Conservation (phyloP, 2,797 vertebrate genomes). For the Cynopterus sphinx region DNA sequence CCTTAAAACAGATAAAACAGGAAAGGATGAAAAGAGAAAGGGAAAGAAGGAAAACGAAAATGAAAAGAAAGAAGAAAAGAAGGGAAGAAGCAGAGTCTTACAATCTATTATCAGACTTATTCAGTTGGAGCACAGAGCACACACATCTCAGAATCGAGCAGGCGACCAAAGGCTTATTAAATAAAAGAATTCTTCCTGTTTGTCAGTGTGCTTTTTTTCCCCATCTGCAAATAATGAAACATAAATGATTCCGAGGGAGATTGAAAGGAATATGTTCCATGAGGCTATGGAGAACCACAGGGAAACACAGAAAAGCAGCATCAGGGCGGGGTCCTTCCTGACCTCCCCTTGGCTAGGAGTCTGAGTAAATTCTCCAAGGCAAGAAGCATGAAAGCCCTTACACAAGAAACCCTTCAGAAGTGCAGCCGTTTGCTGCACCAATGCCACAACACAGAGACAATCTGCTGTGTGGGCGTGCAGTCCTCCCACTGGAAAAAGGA, state of each 20-base stretch:
- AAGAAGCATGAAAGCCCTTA: constrained; percentile 78
- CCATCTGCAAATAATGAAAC: constrained; percentile 62
- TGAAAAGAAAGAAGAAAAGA: constrained; percentile 54
- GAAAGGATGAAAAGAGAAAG: background rate
- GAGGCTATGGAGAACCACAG: constrained; percentile 28
- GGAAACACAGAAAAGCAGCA: background rate
- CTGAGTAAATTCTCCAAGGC: constrained; percentile 73
- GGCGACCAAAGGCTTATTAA: background rate
- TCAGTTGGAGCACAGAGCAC: background rate
- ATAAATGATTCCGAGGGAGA: constrained; percentile 6
- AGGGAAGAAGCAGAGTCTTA: background rate
- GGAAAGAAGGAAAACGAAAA: background rate
- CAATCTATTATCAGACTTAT: background rate
- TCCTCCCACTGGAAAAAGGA: constrained; percentile 87
- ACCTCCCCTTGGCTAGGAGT: background rate
- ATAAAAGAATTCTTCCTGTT: constrained; percentile 14
- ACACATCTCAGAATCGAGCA: background rate
- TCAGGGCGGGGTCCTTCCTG: background rate
- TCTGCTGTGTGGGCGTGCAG: constrained; percentile 87
- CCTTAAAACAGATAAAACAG: background rate
- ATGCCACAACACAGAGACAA: constrained; percentile 89
- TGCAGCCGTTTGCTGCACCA: constrained; percentile 78
- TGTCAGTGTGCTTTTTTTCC: background rate
- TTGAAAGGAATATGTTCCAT: background rate
- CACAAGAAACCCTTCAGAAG: constrained; percentile 84